Conservation (phyloP, 2,888 invertebrate species). For the Notodonta dromedarius region DNA sequence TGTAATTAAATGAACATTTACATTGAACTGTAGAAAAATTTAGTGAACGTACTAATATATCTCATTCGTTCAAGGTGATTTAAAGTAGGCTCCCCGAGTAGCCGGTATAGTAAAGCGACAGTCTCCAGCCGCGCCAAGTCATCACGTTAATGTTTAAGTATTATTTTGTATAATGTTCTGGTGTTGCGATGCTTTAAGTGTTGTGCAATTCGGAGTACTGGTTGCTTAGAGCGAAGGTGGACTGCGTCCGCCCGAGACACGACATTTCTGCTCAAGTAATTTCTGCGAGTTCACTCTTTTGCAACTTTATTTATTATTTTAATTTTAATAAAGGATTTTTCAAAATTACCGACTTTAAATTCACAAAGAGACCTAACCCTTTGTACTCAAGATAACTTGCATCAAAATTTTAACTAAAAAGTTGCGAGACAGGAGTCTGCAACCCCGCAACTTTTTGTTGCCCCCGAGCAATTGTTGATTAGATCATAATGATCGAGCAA, state of each 20-base stretch:
- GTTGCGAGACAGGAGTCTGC: too few relatives aligned
- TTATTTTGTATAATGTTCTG: conserved; percentile 55
- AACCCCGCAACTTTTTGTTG: too few relatives aligned
- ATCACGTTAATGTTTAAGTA: conserved; percentile 40
- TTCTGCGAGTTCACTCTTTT: conserved; percentile 73
- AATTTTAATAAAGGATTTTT: conserved; percentile 82
- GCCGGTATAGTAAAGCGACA: conserved; percentile 22
- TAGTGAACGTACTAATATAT: not conserved
- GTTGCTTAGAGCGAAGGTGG: conserved; percentile 49
- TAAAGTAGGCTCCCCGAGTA: conserved; percentile 13
- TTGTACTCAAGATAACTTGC: too few relatives aligned
- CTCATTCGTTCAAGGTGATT: not conserved
- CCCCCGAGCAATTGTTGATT: too few relatives aligned
- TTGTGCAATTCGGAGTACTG: conserved; percentile 58
- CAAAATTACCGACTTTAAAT: conserved; percentile 38
- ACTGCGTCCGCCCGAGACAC: conserved; percentile 31
- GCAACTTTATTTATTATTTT: conserved; percentile 82
- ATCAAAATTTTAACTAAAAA: too few relatives aligned
- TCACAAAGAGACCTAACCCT: too few relatives aligned
- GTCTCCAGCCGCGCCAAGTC: conserved; percentile 33
- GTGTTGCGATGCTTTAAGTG: conserved; percentile 66
- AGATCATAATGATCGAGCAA: too few relatives aligned
- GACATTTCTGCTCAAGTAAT: conserved; percentile 66
- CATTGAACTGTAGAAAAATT: conserved; percentile 18
- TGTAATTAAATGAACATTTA: not conserved